Evolutionary conservation across 2,888 invertebrate species (phyloP).

Genomic region (Byasa hedistus): DNA sequence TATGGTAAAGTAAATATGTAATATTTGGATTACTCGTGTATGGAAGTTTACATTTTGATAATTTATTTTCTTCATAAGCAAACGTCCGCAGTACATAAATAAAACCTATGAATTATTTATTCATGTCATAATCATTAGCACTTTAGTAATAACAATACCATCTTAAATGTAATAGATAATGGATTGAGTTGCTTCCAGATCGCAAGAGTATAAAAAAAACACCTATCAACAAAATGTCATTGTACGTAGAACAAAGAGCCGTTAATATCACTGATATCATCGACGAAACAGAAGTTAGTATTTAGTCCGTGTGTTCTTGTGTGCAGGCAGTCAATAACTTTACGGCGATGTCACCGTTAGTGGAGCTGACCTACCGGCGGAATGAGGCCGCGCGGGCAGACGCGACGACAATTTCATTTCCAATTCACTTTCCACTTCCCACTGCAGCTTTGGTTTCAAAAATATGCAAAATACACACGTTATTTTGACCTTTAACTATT

Average conservation of each 20-base stretch:
- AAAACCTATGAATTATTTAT: too few relatives aligned
- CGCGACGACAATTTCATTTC: constrained; percentile 47
- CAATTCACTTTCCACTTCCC: constrained; percentile 59
- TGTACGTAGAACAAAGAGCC: constrained; percentile 17
- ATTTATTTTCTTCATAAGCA: too few relatives aligned
- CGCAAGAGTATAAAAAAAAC: too few relatives aligned
- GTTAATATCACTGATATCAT: constrained; percentile 24
- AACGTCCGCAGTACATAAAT: too few relatives aligned
- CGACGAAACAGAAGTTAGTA: constrained; percentile 15
- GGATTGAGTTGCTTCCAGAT: too few relatives aligned
- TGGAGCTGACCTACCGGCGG: constrained; percentile 35
- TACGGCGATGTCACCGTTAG: constrained; percentile 47
- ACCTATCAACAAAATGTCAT: too few relatives aligned
- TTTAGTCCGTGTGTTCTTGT: constrained; percentile 24
- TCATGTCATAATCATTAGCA: too few relatives aligned
- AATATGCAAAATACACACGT: not conserved
- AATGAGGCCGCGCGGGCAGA: constrained; percentile 38
- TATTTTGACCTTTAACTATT: not conserved
- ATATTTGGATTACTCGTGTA: too few relatives aligned
- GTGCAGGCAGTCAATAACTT: constrained; percentile 37
- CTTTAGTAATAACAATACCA: too few relatives aligned
- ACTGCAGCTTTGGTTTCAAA: constrained; percentile 29
- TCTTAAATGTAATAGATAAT: too few relatives aligned
- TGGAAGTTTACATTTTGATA: too few relatives aligned
- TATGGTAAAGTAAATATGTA: not conserved